These are phyloP conservation scores for Enteromius radiatus DNA, from an alignment of 2,797 vertebrate species.

Conservation along the genomic window DNA sequence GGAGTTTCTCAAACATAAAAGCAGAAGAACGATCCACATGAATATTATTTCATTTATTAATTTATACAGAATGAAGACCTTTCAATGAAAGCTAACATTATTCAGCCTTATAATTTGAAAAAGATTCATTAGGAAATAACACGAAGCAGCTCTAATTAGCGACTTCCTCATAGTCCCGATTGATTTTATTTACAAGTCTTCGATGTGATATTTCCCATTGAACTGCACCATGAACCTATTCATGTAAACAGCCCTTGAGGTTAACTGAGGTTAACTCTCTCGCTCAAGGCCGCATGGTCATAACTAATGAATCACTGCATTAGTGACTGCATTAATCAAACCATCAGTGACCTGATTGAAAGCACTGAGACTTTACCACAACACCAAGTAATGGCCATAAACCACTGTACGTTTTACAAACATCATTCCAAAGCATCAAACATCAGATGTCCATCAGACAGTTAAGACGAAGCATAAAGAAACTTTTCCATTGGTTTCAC, in stretches of 20 bases:
- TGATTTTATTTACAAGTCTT: background rate
- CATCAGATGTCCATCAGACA: background rate
- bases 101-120: background rate
- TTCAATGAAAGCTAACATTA: background rate
- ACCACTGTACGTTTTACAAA: background rate
- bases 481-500: background rate
- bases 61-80: background rate
- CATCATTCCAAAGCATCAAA: background rate
- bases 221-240: background rate
- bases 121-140: background rate
- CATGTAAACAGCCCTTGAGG: background rate
- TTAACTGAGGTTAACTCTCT: background rate
- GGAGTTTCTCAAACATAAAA: background rate
- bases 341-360: background rate
- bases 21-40: background rate
- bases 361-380: background rate
- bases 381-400: background rate
- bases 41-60: background rate
- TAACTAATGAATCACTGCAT: background rate
- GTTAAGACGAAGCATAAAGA: background rate
- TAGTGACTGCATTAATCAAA: background rate
- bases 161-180: background rate
- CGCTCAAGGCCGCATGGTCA: background rate
- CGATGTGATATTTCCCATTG: background rate
- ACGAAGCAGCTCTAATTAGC: background rate